Evolutionary conservation across 2,797 vertebrate species (phyloP).

Genomic region (Hydrophis major): DNA sequence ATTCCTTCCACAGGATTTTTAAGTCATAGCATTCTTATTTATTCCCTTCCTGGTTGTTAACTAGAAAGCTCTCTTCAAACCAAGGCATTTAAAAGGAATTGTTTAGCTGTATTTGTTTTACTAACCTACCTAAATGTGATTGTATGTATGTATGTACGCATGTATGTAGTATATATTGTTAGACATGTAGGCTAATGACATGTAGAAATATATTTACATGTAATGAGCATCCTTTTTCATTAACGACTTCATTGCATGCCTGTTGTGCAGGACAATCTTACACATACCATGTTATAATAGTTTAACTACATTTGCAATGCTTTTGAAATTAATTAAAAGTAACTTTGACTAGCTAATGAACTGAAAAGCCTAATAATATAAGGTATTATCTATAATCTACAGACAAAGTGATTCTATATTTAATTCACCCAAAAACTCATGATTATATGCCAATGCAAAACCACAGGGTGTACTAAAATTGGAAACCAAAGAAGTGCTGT

Average conservation of each 20-base stretch:
- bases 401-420: not conserved
- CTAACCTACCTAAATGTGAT: not conserved
- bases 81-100: not conserved
- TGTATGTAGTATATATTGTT: not conserved
- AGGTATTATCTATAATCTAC: not conserved
- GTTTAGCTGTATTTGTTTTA: not conserved
- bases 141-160: too few species aligned
- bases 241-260: not conserved
- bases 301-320: not conserved
- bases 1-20: not conserved
- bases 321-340: not conserved
- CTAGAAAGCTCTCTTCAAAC: not conserved
- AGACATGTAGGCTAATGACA: not conserved
- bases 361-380: not conserved
- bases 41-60: not conserved
- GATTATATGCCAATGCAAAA: not conserved
- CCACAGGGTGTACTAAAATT: not conserved
- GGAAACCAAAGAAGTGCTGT: not conserved
- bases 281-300: not conserved
- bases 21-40: not conserved
- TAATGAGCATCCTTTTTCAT: not conserved
- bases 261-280: not conserved
- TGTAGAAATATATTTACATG: not conserved
- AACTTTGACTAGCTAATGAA: not conserved
- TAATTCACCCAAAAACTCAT: not conserved